phyloP scores from a whole-genome alignment of 2,797 vertebrate genomes.

The Amblyopsis hoosieri region DNA sequence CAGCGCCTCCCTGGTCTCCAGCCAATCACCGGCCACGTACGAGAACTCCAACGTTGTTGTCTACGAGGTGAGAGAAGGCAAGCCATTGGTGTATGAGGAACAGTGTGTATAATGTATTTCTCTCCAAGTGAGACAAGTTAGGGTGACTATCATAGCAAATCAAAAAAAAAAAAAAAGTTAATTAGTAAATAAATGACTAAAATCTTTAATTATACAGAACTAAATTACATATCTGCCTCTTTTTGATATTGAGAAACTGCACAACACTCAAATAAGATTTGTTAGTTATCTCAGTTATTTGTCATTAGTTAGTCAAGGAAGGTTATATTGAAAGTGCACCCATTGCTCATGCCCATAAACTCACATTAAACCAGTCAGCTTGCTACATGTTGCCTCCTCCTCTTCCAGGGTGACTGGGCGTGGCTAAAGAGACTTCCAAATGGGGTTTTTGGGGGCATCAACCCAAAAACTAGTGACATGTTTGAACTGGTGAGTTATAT shows the following conservation, averaged over 20 bases:
- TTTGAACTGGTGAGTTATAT: constrained; percentile 76
- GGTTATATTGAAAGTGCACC: no score
- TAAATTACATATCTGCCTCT: no score
- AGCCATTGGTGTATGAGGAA: background rate
- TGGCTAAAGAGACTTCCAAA: constrained; percentile 82
- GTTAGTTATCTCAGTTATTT: no score
- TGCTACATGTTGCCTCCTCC: background rate
- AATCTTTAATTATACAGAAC: background rate
- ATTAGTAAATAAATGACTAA: background rate
- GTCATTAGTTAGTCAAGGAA: no score
- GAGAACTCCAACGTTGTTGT: constrained; percentile 83
- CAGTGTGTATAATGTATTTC: no score
- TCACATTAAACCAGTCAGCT: background rate
- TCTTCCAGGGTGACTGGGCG: constrained; percentile 81
- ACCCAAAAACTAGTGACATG: constrained; percentile 74
- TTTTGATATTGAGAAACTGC: no score
- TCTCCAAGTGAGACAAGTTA: no score
- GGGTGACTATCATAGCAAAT: background rate
- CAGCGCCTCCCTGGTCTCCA: constrained; percentile 53
- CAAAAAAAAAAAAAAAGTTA: background rate
- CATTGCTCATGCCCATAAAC: no score
- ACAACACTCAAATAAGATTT: no score
- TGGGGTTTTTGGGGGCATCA: constrained; percentile 72
- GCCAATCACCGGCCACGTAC: constrained; percentile 73
- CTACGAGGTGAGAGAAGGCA: constrained; percentile 68